A percentile compares a stretch with the other conserved stretches of the same genome.
These are phyloP conservation scores for Operophtera brumata DNA, from an alignment of 2,888 invertebrate genomes.

Conservation along the genomic window DNA sequence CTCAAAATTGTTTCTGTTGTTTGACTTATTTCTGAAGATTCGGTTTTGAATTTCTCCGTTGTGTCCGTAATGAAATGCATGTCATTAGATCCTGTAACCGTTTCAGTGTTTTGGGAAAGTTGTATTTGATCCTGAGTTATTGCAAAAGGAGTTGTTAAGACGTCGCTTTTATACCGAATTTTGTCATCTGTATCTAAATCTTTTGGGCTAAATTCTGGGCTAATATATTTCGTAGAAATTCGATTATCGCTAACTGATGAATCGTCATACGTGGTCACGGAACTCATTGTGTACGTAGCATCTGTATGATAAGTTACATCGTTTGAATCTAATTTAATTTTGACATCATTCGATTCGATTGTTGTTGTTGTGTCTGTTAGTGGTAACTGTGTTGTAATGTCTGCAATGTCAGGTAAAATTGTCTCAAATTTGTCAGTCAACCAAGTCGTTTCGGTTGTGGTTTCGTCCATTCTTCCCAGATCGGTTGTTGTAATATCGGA, in stretches of 20 bases:
- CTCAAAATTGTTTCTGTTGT: constrained; percentile 18
- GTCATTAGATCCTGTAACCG: constrained; percentile 4
- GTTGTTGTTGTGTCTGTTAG: not conserved
- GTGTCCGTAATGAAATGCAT: not conserved
- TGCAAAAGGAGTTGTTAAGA: constrained; percentile 2
- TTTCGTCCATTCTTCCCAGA: constrained; percentile 48
- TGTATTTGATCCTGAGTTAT: not conserved
- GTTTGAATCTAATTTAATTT: not conserved
- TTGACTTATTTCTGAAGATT: constrained; percentile 1
- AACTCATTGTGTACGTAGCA: constrained; percentile 1
- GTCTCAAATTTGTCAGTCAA: constrained; percentile 33
- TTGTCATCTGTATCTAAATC: too few species aligned
- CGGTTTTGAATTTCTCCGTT: not conserved
- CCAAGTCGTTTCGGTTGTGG: constrained; percentile 42
- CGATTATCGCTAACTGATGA: constrained; percentile 9
- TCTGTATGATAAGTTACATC: not conserved
- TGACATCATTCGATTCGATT: not conserved
- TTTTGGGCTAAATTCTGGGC: not conserved
- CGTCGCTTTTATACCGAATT: not conserved
- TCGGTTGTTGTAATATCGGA: constrained; percentile 54
- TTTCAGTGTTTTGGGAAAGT: not conserved
- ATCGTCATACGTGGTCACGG: constrained; percentile 1
- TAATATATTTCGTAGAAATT: constrained; percentile 3
- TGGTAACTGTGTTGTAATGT: constrained; percentile 10
- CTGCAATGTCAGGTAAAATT: constrained; percentile 12